Percentiles rank a stretch among this genome's conserved stretches.
phyloP scores from a whole-genome alignment of 2,797 vertebrate species.

The Lycodopsis pacificus region DNA sequence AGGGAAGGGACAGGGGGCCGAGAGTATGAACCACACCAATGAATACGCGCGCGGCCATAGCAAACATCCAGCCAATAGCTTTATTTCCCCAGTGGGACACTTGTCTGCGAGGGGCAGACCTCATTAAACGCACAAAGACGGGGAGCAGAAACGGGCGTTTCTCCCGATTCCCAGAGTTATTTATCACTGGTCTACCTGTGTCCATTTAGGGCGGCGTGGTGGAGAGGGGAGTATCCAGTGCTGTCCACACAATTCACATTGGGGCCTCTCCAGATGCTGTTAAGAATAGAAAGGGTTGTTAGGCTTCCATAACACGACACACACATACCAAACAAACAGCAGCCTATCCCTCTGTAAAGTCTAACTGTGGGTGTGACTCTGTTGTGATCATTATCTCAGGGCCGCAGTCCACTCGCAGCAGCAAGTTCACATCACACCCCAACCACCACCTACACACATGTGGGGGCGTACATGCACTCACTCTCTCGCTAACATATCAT shows the following conservation, averaged over 20 bases:
- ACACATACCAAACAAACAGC: constrained; percentile 41
- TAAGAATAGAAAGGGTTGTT: constrained; percentile 51
- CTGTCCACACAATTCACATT: constrained; percentile 99
- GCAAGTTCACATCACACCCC: constrained; percentile 5
- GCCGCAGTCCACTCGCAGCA: not conserved
- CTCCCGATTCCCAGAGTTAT: not conserved
- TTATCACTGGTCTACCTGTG: constrained; percentile 88
- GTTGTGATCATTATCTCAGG: constrained; percentile 55
- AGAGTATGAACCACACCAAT: constrained; percentile 32
- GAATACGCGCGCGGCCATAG: constrained; percentile 22
- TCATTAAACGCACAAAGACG: constrained; percentile 33
- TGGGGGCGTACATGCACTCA: not conserved
- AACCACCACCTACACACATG: constrained; percentile 16
- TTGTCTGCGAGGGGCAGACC: constrained; percentile 12
- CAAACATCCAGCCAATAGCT: constrained; percentile 56
- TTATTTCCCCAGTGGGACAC: constrained; percentile 54
- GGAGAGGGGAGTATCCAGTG: constrained; percentile 96
- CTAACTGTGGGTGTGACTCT: constrained; percentile 45
- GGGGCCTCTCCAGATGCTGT: constrained; percentile 98
- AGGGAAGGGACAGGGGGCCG: not conserved
- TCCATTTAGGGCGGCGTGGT: constrained; percentile 96
- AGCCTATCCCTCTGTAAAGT: constrained; percentile 47
- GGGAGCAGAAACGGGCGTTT: not conserved
- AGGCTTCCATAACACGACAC: constrained; percentile 20
- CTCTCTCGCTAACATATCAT: constrained; percentile 13